These are phyloP conservation scores for Coptotermes formosanus DNA, from an alignment of 1,140 invertebrate genomes.

Conservation along the genomic window DNA sequence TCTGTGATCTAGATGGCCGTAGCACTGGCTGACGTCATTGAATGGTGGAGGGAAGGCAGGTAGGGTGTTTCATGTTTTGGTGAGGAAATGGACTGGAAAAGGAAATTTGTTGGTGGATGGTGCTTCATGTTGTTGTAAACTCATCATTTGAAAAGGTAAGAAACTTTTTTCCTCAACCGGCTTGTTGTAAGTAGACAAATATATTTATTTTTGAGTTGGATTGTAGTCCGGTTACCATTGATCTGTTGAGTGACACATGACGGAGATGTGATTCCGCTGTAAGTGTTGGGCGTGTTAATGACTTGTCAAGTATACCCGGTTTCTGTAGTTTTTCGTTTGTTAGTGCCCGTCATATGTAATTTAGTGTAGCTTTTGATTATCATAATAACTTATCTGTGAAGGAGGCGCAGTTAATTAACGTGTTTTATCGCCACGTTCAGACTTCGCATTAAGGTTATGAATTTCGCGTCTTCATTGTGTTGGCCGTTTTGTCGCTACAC, in stretches of 20 bases:
- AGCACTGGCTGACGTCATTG: slow-evolving; percentile 4
- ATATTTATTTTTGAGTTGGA: not conserved
- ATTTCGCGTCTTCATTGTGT: not conserved
- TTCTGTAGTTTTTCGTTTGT: not conserved
- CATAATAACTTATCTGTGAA: not conserved
- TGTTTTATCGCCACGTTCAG: not conserved
- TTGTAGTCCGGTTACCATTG: not conserved
- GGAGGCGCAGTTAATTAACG: not conserved
- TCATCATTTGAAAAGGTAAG: not conserved
- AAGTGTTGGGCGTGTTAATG: not conserved
- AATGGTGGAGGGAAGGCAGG: not conserved
- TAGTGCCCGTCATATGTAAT: not conserved
- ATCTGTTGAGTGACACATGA: slow-evolving; percentile 3
- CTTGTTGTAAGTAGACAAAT: not conserved
- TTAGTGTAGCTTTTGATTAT: not conserved
- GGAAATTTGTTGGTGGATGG: not conserved
- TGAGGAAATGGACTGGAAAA: slow-evolving; percentile 15
- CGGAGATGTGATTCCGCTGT: not conserved
- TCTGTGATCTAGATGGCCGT: not conserved
- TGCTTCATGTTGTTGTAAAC: not conserved
- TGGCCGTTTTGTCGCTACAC: not conserved
- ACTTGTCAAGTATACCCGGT: slow-evolving; percentile 3
- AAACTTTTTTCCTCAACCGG: not conserved
- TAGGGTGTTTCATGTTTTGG: slow-evolving; percentile 11
- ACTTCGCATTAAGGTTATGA: not conserved